Conservation (phyloP, 1,140 invertebrate genomes). For the Aphaenogaster ashmeadi region DNA sequence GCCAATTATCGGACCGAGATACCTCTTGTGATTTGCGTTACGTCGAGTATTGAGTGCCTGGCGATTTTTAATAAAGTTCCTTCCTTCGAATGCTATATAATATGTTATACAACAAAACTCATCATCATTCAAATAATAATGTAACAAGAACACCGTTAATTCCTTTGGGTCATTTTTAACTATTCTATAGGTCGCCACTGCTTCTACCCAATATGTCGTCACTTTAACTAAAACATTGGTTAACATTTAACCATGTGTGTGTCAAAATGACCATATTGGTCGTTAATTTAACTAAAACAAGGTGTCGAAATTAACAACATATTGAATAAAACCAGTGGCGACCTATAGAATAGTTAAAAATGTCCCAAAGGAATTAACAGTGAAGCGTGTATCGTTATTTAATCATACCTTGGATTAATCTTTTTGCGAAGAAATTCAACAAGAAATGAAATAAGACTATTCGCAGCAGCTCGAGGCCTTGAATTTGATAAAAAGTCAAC, state of each 20-base stretch:
- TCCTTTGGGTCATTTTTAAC: too few species aligned
- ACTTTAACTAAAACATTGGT: too few species aligned
- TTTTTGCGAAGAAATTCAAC: background rate
- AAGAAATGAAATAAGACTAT: background rate
- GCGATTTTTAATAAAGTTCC: background rate
- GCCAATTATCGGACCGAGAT: slow-evolving; percentile 28
- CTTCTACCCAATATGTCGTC: too few species aligned
- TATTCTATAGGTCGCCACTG: too few species aligned
- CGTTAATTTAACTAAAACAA: too few species aligned
- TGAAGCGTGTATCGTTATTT: background rate
- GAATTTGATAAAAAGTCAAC: slow-evolving; percentile 45
- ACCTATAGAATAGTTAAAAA: too few species aligned
- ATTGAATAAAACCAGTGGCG: too few species aligned
- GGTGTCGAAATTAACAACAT: too few species aligned
- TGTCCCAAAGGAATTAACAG: too few species aligned
- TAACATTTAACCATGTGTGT: too few species aligned
- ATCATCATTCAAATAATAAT: background rate
- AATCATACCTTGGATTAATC: background rate
- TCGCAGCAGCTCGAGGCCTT: background rate
- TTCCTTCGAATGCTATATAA: background rate
- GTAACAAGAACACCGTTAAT: background rate
- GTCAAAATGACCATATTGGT: too few species aligned
- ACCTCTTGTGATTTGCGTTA: background rate
- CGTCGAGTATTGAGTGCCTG: background rate
- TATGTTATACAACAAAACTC: background rate